These are phyloP conservation scores for Calameuta pallipes DNA, from an alignment of 2,888 invertebrate species.

Conservation along the genomic window DNA sequence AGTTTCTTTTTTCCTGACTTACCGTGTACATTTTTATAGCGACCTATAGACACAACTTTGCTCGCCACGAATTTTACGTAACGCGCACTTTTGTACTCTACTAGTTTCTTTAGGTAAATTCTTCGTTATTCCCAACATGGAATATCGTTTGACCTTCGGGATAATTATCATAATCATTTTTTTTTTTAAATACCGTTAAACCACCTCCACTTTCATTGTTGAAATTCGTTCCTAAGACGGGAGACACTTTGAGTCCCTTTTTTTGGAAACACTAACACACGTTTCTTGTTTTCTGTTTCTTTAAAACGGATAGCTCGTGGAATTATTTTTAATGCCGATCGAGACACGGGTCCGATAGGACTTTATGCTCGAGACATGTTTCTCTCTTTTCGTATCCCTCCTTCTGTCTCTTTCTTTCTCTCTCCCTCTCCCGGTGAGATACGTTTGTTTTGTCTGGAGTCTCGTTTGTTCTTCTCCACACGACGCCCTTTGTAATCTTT, in stretches of 20 bases:
- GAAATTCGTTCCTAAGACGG: not conserved
- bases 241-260: not conserved
- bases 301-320: not conserved
- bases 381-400: conserved; percentile 1
- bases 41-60: not conserved
- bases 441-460: not conserved
- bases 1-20: not conserved
- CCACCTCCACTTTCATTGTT: not conserved
- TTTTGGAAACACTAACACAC: not conserved
- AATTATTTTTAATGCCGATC: not conserved
- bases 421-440: not conserved
- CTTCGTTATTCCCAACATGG: not conserved
- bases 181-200: too few species aligned
- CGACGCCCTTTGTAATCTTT: not conserved
- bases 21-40: not conserved
- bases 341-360: not conserved
- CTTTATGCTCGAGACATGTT: not conserved
- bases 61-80: not conserved
- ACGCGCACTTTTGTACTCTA: not conserved
- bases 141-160: not conserved
- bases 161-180: too few species aligned
- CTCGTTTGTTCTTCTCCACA: not conserved
- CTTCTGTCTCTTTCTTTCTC: not conserved
- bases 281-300: conserved; percentile 27
- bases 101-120: not conserved